Conservation (phyloP, 2,797 vertebrate genomes). For the Sternotherus odoratus region DNA sequence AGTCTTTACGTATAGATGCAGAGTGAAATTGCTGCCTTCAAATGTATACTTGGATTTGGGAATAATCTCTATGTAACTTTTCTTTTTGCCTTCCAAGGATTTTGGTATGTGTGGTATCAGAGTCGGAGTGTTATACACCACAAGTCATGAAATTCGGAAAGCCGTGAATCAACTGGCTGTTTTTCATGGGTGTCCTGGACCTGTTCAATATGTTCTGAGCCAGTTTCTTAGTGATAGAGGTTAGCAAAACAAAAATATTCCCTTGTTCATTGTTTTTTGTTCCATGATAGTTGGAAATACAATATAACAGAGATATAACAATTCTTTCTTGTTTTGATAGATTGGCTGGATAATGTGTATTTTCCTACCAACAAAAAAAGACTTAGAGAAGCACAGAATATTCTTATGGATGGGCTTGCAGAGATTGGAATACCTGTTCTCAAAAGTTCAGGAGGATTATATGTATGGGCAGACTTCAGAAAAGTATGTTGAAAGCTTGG, state of each 20-base stretch:
- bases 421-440: conserved; percentile 49
- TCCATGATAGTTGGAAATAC: not conserved
- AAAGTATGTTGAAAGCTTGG: conserved; percentile 37
- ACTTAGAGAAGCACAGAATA: conserved; percentile 42
- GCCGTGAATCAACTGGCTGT: conserved; percentile 44
- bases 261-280: not conserved
- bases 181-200: conserved; percentile 64
- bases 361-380: conserved; percentile 54
- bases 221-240: conserved; percentile 65
- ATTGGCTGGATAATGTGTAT: conserved; percentile 62
- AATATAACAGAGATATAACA: not conserved
- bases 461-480: conserved; percentile 69
- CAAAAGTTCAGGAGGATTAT: conserved; percentile 55
- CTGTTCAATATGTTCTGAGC: conserved; percentile 46
- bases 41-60: not conserved
- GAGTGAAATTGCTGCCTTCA: not conserved
- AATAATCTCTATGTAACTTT: not conserved
- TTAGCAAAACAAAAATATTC: not conserved
- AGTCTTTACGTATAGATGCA: not conserved
- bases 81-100: conserved; percentile 50
- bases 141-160: conserved; percentile 29
- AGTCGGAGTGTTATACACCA: conserved; percentile 57
- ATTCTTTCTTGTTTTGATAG: conserved; percentile 35
- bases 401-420: conserved; percentile 49
- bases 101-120: conserved; percentile 61